Base-by-base conservation (phyloP, 2,888 invertebrate species). In the Acrobasis repandana region DNA sequence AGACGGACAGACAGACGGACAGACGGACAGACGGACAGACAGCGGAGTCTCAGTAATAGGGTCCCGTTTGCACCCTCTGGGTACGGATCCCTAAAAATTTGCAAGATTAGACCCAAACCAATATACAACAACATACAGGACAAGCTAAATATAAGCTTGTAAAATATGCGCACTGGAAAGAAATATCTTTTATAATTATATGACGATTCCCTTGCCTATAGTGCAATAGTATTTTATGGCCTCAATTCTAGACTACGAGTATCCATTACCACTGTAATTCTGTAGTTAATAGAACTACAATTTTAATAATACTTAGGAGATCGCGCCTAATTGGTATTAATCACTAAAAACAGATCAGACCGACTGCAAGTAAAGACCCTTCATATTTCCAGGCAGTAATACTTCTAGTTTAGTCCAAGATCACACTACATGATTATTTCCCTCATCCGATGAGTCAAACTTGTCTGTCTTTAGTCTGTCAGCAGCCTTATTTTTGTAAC, bases 261-360 rank as follows among this genome's bases (percentile, higher is more conserved):
- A 28, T 50, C 50, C 11, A 50, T 50, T 50, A 50, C 50, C 28
- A n/a, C 43, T 14, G 43, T 43, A 14, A 43, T 43, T 43, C 14
- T 43, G 9, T 5, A 43, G 38, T 38, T 38, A 38, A 38, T 38
- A 38, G 14, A 33, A 50, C 11, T 14, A 33, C 50, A n/a, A 50
- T 50, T 50, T 28, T 50, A 50, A 50, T 50, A 50, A 50, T 50
- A 33, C n/a, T 50, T 28, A 28, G 8, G 33, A 50, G 33, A 20
- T 9, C 28, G 50, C 49, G 14, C n/a, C 14, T 50, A 50, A 50
- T 50, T 50, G 28, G n/a, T 50, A 33, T 11, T 50, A 50, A 50
- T 50, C 50, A 33, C 28, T 50, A 50, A 50, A 43, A 50, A 50
- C 9, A 33, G 18, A 50, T 50, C n/a, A 50, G 14, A 33, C 33